Base-by-base conservation (phyloP, 2,888 invertebrate genomes). In the Endomychus coccineus region DNA sequence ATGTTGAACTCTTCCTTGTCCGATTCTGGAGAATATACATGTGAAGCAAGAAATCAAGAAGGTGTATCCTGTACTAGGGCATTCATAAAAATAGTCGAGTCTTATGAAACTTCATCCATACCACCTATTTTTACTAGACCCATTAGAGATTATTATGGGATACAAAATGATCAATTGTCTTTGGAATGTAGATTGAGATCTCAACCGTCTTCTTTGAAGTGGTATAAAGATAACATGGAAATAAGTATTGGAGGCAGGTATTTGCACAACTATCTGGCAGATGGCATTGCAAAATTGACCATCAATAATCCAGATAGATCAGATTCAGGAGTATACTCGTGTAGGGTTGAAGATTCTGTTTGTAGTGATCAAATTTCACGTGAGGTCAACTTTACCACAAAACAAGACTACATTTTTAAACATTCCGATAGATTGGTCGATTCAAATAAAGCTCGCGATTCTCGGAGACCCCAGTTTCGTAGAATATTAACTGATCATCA, bases 11-110 rank as follows among this genome's bases (percentile, higher is more conserved):
- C 79, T 0, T 66, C 71, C 3, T 71, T 76, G 0, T 72, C 71
- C 16, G 88, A 89, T 63, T 76, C 79, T 3, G 90, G 84, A 6
- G 81, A 84, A 54, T 90, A 88, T 56, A 75, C 77, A 2, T 90
- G 90, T 56, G 71, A 80, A 2, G 88, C 84, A 4, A 74, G 71
- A 48, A 90, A 89, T 59, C 73, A 75, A 34, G 77, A 83, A 50
- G 89, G 90, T 11, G 74, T 77, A 37, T 69, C 76, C 1, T 71
- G 72, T 9, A 80, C 82, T 2, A 75, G 80, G n/a, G 81, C 85
- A 2, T 76, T 75, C 39, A 64, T 90, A 13, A 78, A 79, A 55
- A 80, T 88, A 13, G 82, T 80, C 55, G 80, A 83, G 31, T 76
- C 6, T 19, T 19, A 19, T 19, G 21, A 19, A 19, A 6, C 21